Evolutionary conservation across 2,113 vertebrate species (phyloP), one percentile per base, ranked within the genome.

Genomic region (Elephantulus edwardii): DNA sequence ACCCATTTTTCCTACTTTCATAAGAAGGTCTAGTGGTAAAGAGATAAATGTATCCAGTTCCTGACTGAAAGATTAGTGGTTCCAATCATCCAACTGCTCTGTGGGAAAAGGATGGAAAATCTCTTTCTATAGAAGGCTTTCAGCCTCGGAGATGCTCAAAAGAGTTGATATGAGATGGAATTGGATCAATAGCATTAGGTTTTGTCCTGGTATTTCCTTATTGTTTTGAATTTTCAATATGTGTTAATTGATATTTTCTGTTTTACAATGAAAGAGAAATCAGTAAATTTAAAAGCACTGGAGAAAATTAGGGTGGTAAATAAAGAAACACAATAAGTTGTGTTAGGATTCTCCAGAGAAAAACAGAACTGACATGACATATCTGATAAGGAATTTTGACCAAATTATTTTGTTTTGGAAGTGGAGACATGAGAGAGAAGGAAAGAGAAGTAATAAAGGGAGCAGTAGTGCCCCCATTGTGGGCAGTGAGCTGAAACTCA

Each of bases 351-450:
- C 66, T 68, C 66, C 66, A 68, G 66, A 58, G 28, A 38, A 20
- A 68, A 33, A 4, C n/a, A 68, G 35, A 68, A 38, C 20, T 38
- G 19, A 35, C 38, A 68, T 38, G 20, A 22, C n/a, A 68, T 66
- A 35, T 17, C n/a, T 66, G 64, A 66, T 17, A 58, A 40, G 64
- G 22, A 56, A 33, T 17, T 83, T 16, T 16, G 14, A 28, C 44
- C 72, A 86, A 50, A 92, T 64, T 75, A 14, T 42, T 89, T 79
- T 79, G 26, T 71, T 93, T 50, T 87, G 35, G 22, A 77, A 48
- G 38, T 35, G 3, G 30, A 4, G 40, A 83, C 19, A 3, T 52
- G 33, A 85, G n/a, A 48, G 20, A 17, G 17, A 75, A 80, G 22
- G 44, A 75, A 75, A 56, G 10, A 72, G 46, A 76, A 1, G 5